Conservation (phyloP, 2,888 invertebrate genomes). For the Podotricha telesiphe region DNA sequence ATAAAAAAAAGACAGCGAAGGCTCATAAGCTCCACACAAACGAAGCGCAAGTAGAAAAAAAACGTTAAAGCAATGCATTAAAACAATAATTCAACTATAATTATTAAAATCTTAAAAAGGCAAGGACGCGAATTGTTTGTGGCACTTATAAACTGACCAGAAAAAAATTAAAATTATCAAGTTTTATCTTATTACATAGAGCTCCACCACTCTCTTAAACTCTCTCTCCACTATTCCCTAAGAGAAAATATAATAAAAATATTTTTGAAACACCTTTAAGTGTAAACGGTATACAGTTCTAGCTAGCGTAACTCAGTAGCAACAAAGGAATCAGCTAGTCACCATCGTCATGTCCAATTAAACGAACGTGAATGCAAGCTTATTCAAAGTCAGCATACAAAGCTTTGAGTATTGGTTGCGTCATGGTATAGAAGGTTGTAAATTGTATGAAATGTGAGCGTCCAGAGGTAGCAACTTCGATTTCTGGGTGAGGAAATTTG, state of each 20-base stretch:
- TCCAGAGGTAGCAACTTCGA: neutral
- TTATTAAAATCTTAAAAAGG: too few species aligned
- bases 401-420: slow-evolving; percentile 21
- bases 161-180: too few species aligned
- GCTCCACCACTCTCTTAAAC: too few species aligned
- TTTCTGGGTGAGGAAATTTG: neutral
- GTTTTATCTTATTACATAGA: too few species aligned
- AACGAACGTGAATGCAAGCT: slow-evolving; percentile 44
- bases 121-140: too few species aligned
- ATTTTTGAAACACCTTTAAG: neutral
- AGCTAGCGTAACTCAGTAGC: slow-evolving; percentile 45
- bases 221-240: neutral
- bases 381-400: slow-evolving; percentile 37
- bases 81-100: too few species aligned
- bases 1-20: too few species aligned
- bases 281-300: slow-evolving; percentile 11
- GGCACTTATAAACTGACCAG: too few species aligned
- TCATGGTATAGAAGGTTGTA: slow-evolving; percentile 1
- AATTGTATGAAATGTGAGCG: neutral
- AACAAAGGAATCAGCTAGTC: slow-evolving; percentile 47
- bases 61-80: too few species aligned
- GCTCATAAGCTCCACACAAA: too few species aligned
- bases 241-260: neutral
- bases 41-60: too few species aligned
- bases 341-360: slow-evolving; percentile 46